Conservation (phyloP, 2,888 invertebrate species). For the Sinodicranocentrus sp. region DNA sequence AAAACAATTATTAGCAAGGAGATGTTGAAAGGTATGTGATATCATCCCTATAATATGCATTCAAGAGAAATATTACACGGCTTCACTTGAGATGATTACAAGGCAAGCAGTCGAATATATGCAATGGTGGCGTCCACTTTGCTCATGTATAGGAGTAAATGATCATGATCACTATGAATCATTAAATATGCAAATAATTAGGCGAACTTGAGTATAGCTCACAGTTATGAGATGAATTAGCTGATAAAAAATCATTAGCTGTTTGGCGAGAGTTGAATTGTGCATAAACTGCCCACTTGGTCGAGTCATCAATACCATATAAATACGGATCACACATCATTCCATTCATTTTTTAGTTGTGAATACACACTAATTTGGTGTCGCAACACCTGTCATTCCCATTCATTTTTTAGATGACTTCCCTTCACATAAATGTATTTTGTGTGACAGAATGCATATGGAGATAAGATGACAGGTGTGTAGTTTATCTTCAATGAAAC, state of each 20-base stretch:
- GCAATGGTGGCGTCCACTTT: not conserved
- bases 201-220: constrained; percentile 36
- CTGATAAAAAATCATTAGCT: constrained; percentile 45
- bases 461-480: constrained; percentile 40
- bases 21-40: constrained; percentile 70
- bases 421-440: not conserved
- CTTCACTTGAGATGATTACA: not conserved
- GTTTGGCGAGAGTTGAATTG: constrained; percentile 3
- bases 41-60: constrained; percentile 16
- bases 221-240: constrained; percentile 39
- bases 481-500: constrained; percentile 16
- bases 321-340: constrained; percentile 58
- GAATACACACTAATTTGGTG: constrained; percentile 46
- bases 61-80: not conserved
- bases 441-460: constrained; percentile 3
- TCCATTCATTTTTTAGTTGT: constrained; percentile 16
- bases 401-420: constrained; percentile 3
- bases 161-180: constrained; percentile 46
- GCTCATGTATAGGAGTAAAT: constrained; percentile 3
- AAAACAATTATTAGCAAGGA: constrained; percentile 60
- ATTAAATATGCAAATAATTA: constrained; percentile 66
- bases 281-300: constrained; percentile 43
- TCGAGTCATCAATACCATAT: constrained; percentile 44
- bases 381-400: constrained; percentile 56
- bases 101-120: too few relatives aligned